Percentiles rank a stretch among this genome's conserved stretches.
These are phyloP conservation scores for Phaethon lepturus DNA, from an alignment of 2,113 vertebrate species.

Conservation along the genomic window DNA sequence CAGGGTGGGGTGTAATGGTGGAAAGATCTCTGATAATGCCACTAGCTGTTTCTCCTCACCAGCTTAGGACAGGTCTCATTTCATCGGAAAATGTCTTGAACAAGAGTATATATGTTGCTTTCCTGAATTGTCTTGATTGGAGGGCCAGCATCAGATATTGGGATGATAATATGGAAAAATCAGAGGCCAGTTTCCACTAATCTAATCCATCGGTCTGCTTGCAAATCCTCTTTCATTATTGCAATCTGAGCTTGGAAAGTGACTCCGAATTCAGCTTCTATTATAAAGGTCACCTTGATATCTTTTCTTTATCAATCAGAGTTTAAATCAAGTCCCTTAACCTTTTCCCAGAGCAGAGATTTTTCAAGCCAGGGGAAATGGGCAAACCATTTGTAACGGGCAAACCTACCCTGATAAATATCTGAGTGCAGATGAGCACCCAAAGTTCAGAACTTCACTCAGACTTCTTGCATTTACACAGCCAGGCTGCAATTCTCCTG, in stretches of 20 bases:
- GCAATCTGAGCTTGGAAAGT: neutral
- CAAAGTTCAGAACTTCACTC: conserved; percentile 1
- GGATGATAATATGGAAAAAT: neutral
- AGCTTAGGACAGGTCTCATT: neutral
- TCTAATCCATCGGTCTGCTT: neutral
- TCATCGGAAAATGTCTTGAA: neutral
- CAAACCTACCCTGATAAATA: conserved; percentile 4
- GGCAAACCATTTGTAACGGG: neutral
- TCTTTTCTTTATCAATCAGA: conserved; percentile 47
- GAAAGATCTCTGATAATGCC: neutral
- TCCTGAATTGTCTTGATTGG: neutral
- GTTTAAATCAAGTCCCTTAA: conserved; percentile 35
- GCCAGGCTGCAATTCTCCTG: neutral
- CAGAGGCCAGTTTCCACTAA: neutral
- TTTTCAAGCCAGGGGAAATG: neutral
- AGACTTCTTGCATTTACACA: neutral
- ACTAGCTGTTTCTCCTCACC: neutral
- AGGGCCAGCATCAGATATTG: neutral
- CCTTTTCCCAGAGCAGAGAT: conserved; percentile 8
- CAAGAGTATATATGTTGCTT: neutral
- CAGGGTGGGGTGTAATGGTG: neutral
- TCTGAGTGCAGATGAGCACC: neutral
- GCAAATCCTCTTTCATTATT: conserved; percentile 1
- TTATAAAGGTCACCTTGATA: conserved; percentile 40
- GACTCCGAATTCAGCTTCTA: conserved; percentile 2